Evolutionary conservation across 1,140 invertebrate genomes (phyloP).

Genomic region (Acromyrmex heyeri): DNA sequence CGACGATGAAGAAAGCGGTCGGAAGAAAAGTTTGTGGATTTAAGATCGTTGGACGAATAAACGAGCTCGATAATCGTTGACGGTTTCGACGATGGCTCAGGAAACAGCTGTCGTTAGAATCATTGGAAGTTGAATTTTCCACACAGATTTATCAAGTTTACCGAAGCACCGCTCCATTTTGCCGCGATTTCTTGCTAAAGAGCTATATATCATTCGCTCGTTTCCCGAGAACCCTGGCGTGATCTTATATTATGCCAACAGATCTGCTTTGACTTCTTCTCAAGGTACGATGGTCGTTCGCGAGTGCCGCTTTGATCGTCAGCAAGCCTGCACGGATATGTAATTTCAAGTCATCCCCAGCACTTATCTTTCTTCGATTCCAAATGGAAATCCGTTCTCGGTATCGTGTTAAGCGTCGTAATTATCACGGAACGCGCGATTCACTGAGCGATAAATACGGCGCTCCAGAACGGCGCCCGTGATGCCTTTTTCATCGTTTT

Average conservation of each 20-base stretch:
- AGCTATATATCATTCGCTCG: conserved; percentile 67
- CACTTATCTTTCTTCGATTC: conserved; percentile 59
- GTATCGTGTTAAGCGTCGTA: conserved; percentile 54
- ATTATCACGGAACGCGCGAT: conserved; percentile 52
- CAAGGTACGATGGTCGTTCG: conserved; percentile 32
- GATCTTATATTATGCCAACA: conserved; percentile 57
- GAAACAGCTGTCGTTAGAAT: conserved; percentile 71
- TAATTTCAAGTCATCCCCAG: conserved; percentile 60
- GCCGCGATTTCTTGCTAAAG: conserved; percentile 64
- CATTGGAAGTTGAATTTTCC: conserved; percentile 62
- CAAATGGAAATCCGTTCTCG: conserved; percentile 67
- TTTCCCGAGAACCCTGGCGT: conserved; percentile 56
- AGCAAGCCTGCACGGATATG: conserved; percentile 25
- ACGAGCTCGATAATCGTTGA: conserved; percentile 68
- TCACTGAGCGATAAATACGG: conserved; percentile 51
- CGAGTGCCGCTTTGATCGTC: conserved; percentile 46
- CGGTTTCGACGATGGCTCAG: conserved; percentile 43
- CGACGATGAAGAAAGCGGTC: conserved; percentile 34
- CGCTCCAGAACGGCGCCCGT: conserved; percentile 1
- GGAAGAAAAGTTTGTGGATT: conserved; percentile 67
- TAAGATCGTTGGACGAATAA: conserved; percentile 59
- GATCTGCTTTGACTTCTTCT: conserved; percentile 62
- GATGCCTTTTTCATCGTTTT: conserved; percentile 40
- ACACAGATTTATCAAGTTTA: conserved; percentile 64
- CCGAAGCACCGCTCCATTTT: conserved; percentile 31